Conservation (phyloP, 2,888 invertebrate genomes). For the Zygaena filipendulae region DNA sequence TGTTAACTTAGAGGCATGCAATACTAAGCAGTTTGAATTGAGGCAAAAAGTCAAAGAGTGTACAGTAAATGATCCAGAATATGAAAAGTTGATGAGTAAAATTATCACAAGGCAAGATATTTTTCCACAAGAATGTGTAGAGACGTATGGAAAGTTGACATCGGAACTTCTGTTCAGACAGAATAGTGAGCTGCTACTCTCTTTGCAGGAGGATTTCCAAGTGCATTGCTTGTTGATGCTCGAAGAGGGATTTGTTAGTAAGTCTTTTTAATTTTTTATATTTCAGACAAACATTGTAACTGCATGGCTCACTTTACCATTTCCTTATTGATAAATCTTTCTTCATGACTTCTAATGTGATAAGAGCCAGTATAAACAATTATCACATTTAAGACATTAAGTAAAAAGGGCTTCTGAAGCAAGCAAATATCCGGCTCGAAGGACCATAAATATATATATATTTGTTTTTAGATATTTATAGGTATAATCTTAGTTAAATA, state of each 20-base stretch:
- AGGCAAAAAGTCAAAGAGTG: slow-evolving; percentile 28
- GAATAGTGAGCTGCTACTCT: slow-evolving; percentile 43
- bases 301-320: not conserved
- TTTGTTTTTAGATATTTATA: too few relatives aligned
- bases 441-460: too few relatives aligned
- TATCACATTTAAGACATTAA: too few relatives aligned
- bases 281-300: too few relatives aligned
- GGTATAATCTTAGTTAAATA: too few relatives aligned
- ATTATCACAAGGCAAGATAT: slow-evolving; percentile 40
- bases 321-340: not conserved
- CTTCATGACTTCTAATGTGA: too few relatives aligned
- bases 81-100: slow-evolving; percentile 34
- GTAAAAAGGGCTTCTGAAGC: too few relatives aligned
- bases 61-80: slow-evolving; percentile 21
- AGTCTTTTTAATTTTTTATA: slow-evolving; percentile 22
- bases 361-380: too few relatives aligned
- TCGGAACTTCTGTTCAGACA: slow-evolving; percentile 58
- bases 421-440: too few relatives aligned
- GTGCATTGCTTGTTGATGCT: slow-evolving; percentile 41
- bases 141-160: slow-evolving; percentile 45
- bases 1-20: slow-evolving; percentile 33
- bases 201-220: slow-evolving; percentile 46
- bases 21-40: slow-evolving; percentile 43
- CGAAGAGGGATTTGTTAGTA: slow-evolving; percentile 45
- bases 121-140: slow-evolving; percentile 41